A percentile compares a stretch with the other conserved stretches of the same genome.
Evolutionary conservation across 2,888 invertebrate genomes (phyloP).

Genomic region (Pseudococcus jackbeardsleyi): DNA sequence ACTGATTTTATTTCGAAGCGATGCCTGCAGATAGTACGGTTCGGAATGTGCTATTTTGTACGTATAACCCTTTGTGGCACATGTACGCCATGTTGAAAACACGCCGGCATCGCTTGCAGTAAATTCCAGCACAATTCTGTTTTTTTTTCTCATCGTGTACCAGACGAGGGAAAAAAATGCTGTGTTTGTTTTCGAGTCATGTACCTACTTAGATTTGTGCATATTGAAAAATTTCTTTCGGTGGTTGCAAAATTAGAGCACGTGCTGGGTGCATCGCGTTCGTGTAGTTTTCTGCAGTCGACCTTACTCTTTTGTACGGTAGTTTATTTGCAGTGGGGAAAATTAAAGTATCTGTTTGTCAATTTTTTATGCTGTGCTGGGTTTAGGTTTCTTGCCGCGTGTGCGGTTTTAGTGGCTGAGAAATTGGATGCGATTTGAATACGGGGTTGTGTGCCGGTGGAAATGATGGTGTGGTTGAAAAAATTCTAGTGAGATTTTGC

Average conservation of each 20-base stretch:
- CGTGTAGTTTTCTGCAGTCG: neutral
- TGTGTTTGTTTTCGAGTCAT: conserved; percentile 5
- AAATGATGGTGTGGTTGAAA: no score
- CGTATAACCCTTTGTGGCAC: conserved; percentile 2
- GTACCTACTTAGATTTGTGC: neutral
- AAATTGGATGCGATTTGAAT: no score
- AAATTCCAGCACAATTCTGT: neutral
- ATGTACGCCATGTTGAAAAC: conserved; percentile 3
- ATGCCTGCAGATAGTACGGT: neutral
- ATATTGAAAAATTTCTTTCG: conserved; percentile 1
- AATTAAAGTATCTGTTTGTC: no score
- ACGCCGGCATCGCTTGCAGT: neutral
- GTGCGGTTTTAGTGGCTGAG: no score
- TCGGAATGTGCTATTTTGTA: conserved; percentile 8
- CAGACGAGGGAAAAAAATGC: neutral
- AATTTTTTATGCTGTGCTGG: no score
- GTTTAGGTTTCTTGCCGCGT: no score
- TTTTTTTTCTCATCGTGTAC: neutral
- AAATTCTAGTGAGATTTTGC: no score
- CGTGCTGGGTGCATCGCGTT: neutral
- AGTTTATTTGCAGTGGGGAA: no score
- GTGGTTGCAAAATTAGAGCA: neutral
- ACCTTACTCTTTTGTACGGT: neutral
- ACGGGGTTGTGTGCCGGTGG: no score
- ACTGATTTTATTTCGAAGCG: conserved; percentile 8